Evolutionary conservation across 2,113 vertebrate genomes (phyloP), one percentile per base, ranked within the genome.

Genomic region (Nerophis ophidion): DNA sequence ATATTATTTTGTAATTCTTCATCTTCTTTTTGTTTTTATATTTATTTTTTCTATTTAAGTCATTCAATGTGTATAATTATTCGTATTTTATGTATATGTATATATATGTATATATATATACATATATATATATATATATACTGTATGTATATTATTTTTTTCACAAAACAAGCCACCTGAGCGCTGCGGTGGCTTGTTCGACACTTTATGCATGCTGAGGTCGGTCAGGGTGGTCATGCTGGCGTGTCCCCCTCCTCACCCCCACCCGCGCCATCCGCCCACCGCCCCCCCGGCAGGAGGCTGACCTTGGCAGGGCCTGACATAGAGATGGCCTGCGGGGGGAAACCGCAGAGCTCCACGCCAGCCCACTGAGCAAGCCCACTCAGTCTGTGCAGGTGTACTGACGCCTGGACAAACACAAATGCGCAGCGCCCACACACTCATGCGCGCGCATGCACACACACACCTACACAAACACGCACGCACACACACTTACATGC

Each of bases 221-320:
- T 73, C 61, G 84, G 77, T 73, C 61, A 83, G 77, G 70, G 72
- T 83, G 85, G 88, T 87, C 84, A 85, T 84, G 77, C 83, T 83
- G 76, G 81, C 69, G 60, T 57, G 49, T 63, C 68, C 74, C 67
- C 76, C 74, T 71, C 61, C 74, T 71, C 61, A 60, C 61, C 70
- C 4, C 49, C 57, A 47, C 60, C 26, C 4, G 47, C 57, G 44
- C 60, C 57, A 19, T 47, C 33, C 12, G 4, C 15, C 71, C 57
- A 61, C 53, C 64, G 75, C 48, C 65, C 70, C 68, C 76, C 71
- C 49, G 68, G 71, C 73, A 77, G 51, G 81, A 86, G 77, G 60
- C 86, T 88, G 90, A 89, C 89, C 90, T 91, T 88, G 83, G 85
- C 75, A 65, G 38, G 71, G 84, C 81, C 86, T 85, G 84, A 84